phyloP scores from a whole-genome alignment of 2,888 invertebrate genomes.

The Disparrhopalites patrizii region DNA sequence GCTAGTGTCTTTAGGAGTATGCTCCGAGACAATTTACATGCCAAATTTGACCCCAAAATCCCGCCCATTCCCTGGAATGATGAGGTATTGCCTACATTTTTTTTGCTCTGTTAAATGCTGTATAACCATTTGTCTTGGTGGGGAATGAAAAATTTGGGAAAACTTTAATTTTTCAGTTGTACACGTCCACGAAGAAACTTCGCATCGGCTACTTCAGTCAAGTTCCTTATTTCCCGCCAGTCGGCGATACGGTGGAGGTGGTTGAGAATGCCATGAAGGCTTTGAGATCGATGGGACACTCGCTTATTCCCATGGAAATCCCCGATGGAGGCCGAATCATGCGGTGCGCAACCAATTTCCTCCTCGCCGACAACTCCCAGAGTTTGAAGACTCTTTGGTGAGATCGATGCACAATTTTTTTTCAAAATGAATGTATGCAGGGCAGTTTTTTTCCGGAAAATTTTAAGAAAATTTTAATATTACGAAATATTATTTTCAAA shows the following conservation, averaged over 20 bases:
- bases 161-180: slow-evolving; percentile 28
- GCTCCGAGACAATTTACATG: slow-evolving; percentile 29
- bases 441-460: not conserved
- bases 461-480: not conserved
- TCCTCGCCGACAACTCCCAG: slow-evolving; percentile 36
- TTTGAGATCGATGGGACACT: slow-evolving; percentile 49
- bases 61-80: slow-evolving; percentile 44
- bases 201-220: slow-evolving; percentile 51
- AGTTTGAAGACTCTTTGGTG: slow-evolving; percentile 38
- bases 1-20: slow-evolving; percentile 37
- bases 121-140: not conserved
- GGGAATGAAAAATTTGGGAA: not conserved
- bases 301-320: slow-evolving; percentile 44
- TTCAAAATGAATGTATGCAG: not conserved
- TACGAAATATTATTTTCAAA: not conserved
- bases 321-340: slow-evolving; percentile 37
- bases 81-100: slow-evolving; percentile 22
- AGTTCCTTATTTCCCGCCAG: slow-evolving; percentile 51
- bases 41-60: slow-evolving; percentile 36
- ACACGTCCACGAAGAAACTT: slow-evolving; percentile 37
- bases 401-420: not conserved
- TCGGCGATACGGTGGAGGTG: slow-evolving; percentile 50
- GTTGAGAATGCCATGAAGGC: slow-evolving; percentile 48
- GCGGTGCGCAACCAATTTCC: slow-evolving; percentile 23
- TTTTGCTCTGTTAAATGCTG: not conserved